Conservation (phyloP, 2,888 invertebrate genomes). For the Theretra japonica region DNA sequence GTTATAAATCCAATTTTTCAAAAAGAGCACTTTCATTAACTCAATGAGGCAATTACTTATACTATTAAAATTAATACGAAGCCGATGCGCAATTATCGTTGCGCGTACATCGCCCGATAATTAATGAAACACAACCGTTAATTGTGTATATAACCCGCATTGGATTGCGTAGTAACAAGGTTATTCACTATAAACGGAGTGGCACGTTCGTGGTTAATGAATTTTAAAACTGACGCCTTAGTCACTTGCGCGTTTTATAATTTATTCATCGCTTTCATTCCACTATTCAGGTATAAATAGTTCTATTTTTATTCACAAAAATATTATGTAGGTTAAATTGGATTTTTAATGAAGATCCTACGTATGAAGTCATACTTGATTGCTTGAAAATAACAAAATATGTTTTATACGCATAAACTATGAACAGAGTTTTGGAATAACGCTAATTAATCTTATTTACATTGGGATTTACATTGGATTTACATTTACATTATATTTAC, state of each 20-base stretch:
- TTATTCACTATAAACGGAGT: not conserved
- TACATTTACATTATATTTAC: no score
- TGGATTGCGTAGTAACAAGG: not conserved
- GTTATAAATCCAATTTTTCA: not conserved
- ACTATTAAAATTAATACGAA: not conserved
- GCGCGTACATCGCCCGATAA: not conserved
- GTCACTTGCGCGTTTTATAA: not conserved
- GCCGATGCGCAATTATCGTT: not conserved
- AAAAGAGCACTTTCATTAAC: conserved; percentile 8
- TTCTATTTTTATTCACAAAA: no score
- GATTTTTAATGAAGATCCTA: not conserved
- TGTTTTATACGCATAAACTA: no score
- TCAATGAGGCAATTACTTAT: not conserved
- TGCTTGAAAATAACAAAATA: no score
- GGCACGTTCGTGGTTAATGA: not conserved
- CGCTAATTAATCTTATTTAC: no score
- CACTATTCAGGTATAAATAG: not conserved
- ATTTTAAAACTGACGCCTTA: not conserved
- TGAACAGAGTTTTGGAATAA: no score
- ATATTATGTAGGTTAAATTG: not conserved
- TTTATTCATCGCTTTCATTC: not conserved
- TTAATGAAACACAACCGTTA: not conserved
- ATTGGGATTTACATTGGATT: no score
- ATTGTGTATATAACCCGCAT: not conserved
- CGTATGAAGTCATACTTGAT: no score